Conservation (phyloP, 2,888 invertebrate genomes). For the Phyllotreta cruciferae region DNA sequence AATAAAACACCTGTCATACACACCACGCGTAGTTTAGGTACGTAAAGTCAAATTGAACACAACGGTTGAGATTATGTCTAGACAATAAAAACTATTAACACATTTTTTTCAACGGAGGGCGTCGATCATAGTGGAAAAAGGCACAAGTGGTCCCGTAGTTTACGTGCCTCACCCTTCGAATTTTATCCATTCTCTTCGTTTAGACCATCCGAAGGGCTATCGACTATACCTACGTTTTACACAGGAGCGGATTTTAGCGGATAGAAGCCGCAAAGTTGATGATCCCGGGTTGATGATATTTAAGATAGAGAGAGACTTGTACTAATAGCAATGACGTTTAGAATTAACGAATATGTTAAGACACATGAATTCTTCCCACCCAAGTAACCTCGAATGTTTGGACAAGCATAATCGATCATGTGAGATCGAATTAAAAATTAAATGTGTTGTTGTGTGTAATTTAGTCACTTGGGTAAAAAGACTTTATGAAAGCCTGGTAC, state of each 20-base stretch:
- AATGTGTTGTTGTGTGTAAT: too few relatives aligned
- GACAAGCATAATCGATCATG: too few relatives aligned
- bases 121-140: constrained; percentile 46
- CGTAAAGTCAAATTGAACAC: constrained; percentile 60
- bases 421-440: too few relatives aligned
- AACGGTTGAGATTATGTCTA: constrained; percentile 57
- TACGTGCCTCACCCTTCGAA: constrained; percentile 47
- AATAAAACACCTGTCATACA: constrained; percentile 52
- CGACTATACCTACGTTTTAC: constrained; percentile 48
- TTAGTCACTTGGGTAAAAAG: too few relatives aligned
- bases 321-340: too few relatives aligned
- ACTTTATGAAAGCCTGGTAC: too few relatives aligned
- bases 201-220: constrained; percentile 49
- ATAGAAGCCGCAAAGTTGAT: not conserved
- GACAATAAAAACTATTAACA: constrained; percentile 52
- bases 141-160: constrained; percentile 48
- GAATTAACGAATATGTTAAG: too few relatives aligned
- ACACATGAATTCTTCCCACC: too few relatives aligned
- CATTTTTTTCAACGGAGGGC: constrained; percentile 43
- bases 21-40: constrained; percentile 58
- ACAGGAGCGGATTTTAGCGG: constrained; percentile 1
- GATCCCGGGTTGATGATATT: not conserved
- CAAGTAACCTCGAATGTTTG: too few relatives aligned
- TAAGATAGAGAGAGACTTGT: too few relatives aligned
- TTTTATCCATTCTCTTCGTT: constrained; percentile 38